These are phyloP conservation scores for Andrena camellia DNA, from an alignment of 2,888 invertebrate species.

Conservation along the genomic window DNA sequence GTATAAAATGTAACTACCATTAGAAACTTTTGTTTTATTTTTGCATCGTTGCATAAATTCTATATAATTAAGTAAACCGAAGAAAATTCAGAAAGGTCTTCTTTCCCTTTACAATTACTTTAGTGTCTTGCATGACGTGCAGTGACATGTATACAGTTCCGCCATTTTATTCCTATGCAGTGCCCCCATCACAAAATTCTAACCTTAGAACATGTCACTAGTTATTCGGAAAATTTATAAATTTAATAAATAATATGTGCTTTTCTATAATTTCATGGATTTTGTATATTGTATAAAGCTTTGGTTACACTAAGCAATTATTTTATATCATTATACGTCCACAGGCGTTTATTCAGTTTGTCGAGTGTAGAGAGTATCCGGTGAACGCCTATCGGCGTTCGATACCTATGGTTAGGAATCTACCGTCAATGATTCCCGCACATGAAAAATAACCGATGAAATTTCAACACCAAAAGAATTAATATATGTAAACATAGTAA, in stretches of 20 bases:
- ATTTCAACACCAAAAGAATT: too few relatives aligned
- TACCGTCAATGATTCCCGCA: too few relatives aligned
- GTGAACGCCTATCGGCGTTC: too few relatives aligned
- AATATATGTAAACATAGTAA: too few relatives aligned
- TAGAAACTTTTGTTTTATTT: background rate
- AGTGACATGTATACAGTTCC: background rate
- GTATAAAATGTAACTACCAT: background rate
- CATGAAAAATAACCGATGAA: too few relatives aligned
- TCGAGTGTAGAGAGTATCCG: too few relatives aligned
- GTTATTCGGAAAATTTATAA: background rate
- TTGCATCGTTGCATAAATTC: background rate
- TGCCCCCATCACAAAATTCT: background rate
- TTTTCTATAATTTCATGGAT: too few relatives aligned
- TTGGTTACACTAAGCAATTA: too few relatives aligned
- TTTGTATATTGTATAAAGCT: too few relatives aligned
- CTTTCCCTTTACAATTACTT: background rate
- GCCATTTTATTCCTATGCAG: conserved; percentile 23
- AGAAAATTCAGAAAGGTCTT: background rate
- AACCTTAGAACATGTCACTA: conserved; percentile 8
- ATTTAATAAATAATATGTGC: background rate
- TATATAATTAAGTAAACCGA: background rate
- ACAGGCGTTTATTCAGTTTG: too few relatives aligned
- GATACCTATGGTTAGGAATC: too few relatives aligned
- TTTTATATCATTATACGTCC: too few relatives aligned
- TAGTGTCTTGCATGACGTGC: background rate